Base-by-base conservation (phyloP, 2,113 vertebrate genomes). In the Serinus canaria region DNA sequence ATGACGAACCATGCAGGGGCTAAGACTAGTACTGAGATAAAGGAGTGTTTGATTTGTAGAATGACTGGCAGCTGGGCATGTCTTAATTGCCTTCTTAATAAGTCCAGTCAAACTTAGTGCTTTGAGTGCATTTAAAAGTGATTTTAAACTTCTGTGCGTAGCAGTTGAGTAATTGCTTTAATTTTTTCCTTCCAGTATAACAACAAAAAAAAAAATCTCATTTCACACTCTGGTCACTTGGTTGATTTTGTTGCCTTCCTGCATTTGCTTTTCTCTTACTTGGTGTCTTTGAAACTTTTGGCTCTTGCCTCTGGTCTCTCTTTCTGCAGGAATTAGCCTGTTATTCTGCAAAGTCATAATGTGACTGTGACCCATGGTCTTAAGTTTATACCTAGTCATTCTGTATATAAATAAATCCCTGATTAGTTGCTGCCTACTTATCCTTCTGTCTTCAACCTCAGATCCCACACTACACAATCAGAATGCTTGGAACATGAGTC, bases 301-400 rank as follows among this genome's bases (percentile, higher is more conserved):
- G 13, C 35, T 83, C 27, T 56, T 81, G 13, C 18, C 14, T 70
- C 0, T 49, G 23, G 19, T 82, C 27, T 69, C 27, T 69, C 20
- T 63, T 82, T n/a, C 8, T 75, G 33, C 60, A 39, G 67, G 72
- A 90, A 60, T 69, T 89, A 68, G 20, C 23, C 86, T 75, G 60
- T 74, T 78, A 24, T 78, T 91, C 46, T 95, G 92, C 89, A 37
- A 23, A 94, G 84, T 96, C 94, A 90, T 69, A 75, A 76, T 52
- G 83, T 85, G 64, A 30, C 79, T 90, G 72, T 92, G 90, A 93
- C 85, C 94, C 5, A 1, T 50, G 49, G 67, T 82, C 73, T 91
- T 88, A 92, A 74, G 55, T 91, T 85, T 83, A 69, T 83, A 94
- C 74, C 31, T 79, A 53, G 88, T 91, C 92, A 92, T 94, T 89